phyloP scores from a whole-genome alignment of 2,113 vertebrate genomes.

The Columba livia region DNA sequence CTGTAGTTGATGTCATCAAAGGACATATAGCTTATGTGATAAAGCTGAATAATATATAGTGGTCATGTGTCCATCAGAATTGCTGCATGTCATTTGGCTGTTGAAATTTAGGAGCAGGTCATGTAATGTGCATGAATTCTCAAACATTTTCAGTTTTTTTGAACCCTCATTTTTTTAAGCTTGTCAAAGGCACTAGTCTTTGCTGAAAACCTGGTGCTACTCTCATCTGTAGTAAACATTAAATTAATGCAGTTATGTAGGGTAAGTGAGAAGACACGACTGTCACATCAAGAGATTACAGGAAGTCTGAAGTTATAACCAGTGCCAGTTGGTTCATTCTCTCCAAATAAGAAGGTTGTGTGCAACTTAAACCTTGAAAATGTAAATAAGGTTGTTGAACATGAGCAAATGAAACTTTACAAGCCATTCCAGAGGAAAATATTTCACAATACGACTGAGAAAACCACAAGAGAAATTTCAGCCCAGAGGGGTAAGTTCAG shows the following conservation, averaged over 20 bases:
- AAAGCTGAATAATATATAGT: neutral
- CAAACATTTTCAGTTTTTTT: neutral
- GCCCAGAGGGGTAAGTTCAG: constrained; percentile 59
- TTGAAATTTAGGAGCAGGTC: neutral
- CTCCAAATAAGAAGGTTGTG: constrained; percentile 8
- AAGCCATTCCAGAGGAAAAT: constrained; percentile 45
- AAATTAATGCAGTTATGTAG: constrained; percentile 29
- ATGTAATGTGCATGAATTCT: neutral
- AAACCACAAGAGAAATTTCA: constrained; percentile 53
- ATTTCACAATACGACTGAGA: constrained; percentile 41
- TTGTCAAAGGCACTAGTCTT: constrained; percentile 1
- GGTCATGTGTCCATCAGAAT: neutral
- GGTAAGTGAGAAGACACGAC: neutral
- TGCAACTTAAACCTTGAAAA: constrained; percentile 21
- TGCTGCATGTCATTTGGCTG: constrained; percentile 22
- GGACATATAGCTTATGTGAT: neutral
- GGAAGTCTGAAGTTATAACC: neutral
- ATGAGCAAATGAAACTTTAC: constrained; percentile 31
- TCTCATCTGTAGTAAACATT: neutral
- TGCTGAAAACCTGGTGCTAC: constrained; percentile 7
- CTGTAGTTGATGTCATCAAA: neutral
- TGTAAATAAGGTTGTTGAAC: constrained; percentile 39
- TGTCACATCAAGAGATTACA: neutral
- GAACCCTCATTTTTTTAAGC: neutral
- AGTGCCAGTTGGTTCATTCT: constrained; percentile 21